These are phyloP conservation scores for Tridacna gigas DNA, from an alignment of 2,888 invertebrate genomes.

Conservation along the genomic window DNA sequence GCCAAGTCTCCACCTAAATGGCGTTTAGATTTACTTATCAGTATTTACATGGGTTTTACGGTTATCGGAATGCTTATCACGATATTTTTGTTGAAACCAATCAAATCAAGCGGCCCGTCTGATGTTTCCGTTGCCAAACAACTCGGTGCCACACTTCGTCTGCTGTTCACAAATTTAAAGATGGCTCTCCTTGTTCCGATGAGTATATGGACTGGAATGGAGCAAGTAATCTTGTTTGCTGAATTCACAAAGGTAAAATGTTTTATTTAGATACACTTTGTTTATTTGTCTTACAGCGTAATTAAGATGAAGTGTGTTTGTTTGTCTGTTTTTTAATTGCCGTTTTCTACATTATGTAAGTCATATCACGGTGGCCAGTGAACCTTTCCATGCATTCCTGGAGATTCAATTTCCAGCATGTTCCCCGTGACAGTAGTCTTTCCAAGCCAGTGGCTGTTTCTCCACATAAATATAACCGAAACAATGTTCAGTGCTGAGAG, in stretches of 20 bases:
- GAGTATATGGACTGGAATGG: conserved; percentile 69
- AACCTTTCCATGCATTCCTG: no score
- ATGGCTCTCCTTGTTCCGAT: conserved; percentile 71
- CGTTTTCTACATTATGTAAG: no score
- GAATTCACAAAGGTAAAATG: conserved; percentile 72
- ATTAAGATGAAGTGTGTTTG: no score
- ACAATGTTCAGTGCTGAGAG: no score
- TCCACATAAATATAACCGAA: no score
- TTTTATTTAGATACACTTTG: background rate
- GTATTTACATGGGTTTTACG: conserved; percentile 67
- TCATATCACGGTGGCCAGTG: no score
- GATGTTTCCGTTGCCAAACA: conserved; percentile 52
- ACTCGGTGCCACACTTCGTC: conserved; percentile 62
- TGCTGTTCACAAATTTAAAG: conserved; percentile 64
- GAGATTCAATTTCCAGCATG: no score
- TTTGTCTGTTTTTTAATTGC: no score
- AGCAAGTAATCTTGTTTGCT: conserved; percentile 70
- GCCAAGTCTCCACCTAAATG: conserved; percentile 42
- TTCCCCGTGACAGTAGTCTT: no score
- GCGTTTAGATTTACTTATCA: conserved; percentile 63
- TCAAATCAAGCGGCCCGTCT: conserved; percentile 54
- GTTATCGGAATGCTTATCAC: conserved; percentile 67
- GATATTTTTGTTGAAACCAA: conserved; percentile 61
- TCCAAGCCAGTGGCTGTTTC: no score
- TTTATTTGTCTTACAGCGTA: no score